Evolutionary conservation across 2,797 vertebrate species (phyloP).

Genomic region (Holocentrus rufus): DNA sequence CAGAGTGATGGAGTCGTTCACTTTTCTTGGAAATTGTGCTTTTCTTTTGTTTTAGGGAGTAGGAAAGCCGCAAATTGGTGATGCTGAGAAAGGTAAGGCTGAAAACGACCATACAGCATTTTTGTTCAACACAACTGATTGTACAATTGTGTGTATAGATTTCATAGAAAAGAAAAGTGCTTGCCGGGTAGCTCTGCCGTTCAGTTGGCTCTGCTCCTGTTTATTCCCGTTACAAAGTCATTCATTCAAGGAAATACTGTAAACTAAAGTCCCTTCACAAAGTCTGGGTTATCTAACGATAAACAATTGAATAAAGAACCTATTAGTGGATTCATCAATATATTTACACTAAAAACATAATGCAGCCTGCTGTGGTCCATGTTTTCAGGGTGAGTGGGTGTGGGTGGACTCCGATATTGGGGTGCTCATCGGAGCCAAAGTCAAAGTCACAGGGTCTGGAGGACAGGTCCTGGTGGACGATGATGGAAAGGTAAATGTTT

Average conservation of each 20-base stretch:
- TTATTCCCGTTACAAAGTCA: neutral
- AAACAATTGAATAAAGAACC: neutral
- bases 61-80: conserved; percentile 33
- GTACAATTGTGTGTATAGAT: neutral
- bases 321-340: too few relatives aligned
- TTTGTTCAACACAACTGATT: neutral
- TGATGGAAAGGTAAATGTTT: conserved; percentile 87
- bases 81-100: conserved; percentile 76
- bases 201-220: neutral
- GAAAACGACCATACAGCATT: too few relatives aligned
- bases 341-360: neutral
- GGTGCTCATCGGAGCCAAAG: conserved; percentile 88
- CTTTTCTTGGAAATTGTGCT: neutral
- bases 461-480: conserved; percentile 87
- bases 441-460: conserved; percentile 84
- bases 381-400: conserved; percentile 89
- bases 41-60: conserved; percentile 34
- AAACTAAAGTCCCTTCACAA: neutral
- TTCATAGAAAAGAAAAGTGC: neutral
- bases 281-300: neutral
- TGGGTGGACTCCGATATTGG: conserved; percentile 85
- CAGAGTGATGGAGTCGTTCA: neutral
- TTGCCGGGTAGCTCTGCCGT: neutral
- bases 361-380: neutral
- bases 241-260: conserved; percentile 14